These are phyloP conservation scores for Trachurus trachurus DNA, from an alignment of 2,797 vertebrate species.

Conservation along the genomic window DNA sequence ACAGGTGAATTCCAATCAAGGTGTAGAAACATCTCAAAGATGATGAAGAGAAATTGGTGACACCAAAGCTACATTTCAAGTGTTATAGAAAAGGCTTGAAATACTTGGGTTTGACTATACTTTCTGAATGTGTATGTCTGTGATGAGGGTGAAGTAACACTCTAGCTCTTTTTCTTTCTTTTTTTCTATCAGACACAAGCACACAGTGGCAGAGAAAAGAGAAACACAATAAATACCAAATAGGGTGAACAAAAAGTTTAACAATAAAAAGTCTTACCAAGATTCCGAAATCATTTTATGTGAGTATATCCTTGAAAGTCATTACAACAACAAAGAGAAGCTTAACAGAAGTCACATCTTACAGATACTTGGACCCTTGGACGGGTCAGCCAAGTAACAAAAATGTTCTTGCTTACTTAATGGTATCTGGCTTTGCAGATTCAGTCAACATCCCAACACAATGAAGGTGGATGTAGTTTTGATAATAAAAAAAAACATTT, in stretches of 20 bases:
- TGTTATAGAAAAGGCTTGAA: no score
- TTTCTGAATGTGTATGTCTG: conserved; percentile 14
- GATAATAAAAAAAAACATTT: neutral
- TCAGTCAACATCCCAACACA: neutral
- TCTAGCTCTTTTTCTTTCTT: conserved; percentile 20
- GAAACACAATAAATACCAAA: conserved; percentile 58
- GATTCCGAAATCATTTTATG: conserved; percentile 1
- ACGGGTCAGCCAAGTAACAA: neutral
- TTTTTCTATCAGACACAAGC: neutral
- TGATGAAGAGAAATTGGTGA: no score
- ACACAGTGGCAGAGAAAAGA: conserved; percentile 49
- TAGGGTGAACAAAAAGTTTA: conserved; percentile 20
- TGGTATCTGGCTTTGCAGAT: neutral
- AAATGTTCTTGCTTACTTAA: neutral
- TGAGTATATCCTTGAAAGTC: conserved; percentile 17
- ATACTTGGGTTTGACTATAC: no score
- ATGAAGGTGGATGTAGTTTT: neutral
- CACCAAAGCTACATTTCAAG: no score
- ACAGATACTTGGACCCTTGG: neutral
- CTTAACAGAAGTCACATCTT: conserved; percentile 4
- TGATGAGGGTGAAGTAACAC: conserved; percentile 15
- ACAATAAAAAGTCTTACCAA: neutral
- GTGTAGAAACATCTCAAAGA: no score
- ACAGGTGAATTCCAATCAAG: no score
- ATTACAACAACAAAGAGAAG: neutral